Percentiles rank a stretch among this genome's conserved stretches.
These are phyloP conservation scores for Trissolcus japonicus DNA, from an alignment of 2,888 invertebrate genomes.

Conservation along the genomic window DNA sequence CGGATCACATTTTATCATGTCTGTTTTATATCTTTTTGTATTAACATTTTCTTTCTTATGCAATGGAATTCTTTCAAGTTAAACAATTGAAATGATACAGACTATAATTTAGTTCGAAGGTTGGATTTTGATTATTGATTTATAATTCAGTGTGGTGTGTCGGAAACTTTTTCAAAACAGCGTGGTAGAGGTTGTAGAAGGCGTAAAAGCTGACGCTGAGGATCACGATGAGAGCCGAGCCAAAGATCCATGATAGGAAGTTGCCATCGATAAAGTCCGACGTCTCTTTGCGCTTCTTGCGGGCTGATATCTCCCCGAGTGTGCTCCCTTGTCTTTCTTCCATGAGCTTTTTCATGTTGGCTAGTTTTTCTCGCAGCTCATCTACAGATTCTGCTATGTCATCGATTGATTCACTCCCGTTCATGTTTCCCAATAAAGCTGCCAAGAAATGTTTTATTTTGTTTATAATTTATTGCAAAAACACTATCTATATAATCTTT, in stretches of 20 bases:
- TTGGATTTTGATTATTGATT: constrained; percentile 59
- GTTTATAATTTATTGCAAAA: too few species aligned
- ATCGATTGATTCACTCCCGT: constrained; percentile 61
- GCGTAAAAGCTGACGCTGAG: constrained; percentile 89
- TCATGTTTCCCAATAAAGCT: constrained; percentile 24
- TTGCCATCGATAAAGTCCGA: constrained; percentile 85
- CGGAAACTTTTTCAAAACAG: constrained; percentile 89
- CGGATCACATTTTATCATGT: background rate
- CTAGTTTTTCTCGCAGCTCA: constrained; percentile 85
- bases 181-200: constrained; percentile 88
- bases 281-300: constrained; percentile 70
- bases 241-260: constrained; percentile 89
- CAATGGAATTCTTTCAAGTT: background rate
- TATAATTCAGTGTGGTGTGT: constrained; percentile 88
- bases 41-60: background rate
- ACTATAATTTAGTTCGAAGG: constrained; percentile 5
- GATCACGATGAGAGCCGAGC: constrained; percentile 86
- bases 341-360: constrained; percentile 89
- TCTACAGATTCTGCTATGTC: constrained; percentile 84
- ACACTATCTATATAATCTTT: too few species aligned
- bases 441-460: too few species aligned
- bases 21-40: background rate
- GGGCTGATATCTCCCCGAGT: constrained; percentile 76
- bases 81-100: background rate
- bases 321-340: constrained; percentile 81